These are phyloP conservation scores for Pasiphila rectangulata DNA, from an alignment of 2,888 invertebrate species.

Conservation along the genomic window DNA sequence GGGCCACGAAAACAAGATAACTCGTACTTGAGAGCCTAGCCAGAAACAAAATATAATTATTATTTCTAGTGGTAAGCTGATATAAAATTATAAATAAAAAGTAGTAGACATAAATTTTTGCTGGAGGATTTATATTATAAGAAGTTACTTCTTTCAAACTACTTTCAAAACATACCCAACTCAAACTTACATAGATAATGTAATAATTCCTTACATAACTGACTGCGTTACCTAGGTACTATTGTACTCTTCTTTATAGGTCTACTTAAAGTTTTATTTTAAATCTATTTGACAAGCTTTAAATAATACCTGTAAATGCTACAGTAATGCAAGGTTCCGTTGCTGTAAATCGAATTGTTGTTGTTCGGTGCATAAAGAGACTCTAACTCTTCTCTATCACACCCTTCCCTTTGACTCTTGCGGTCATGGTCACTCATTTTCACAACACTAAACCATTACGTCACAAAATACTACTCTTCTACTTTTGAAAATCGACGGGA, in stretches of 20 bases:
- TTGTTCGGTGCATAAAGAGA: slow-evolving; percentile 64
- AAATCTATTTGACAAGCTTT: background rate
- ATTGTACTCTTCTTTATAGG: too few relatives aligned
- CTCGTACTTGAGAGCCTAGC: too few relatives aligned
- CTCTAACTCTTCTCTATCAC: slow-evolving; percentile 64
- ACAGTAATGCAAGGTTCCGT: slow-evolving; percentile 81
- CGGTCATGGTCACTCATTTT: slow-evolving; percentile 71
- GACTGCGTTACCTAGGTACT: too few relatives aligned
- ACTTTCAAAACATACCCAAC: too few relatives aligned
- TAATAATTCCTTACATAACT: too few relatives aligned
- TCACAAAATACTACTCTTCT: too few relatives aligned
- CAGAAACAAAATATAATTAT: too few relatives aligned
- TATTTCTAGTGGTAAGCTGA: too few relatives aligned
- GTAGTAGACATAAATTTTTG: too few relatives aligned
- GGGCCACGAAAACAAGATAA: background rate
- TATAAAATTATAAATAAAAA: background rate
- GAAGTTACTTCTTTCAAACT: too few relatives aligned
- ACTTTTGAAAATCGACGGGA: slow-evolving; percentile 36
- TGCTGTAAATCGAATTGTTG: slow-evolving; percentile 77
- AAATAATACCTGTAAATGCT: slow-evolving; percentile 72
- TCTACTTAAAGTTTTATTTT: background rate
- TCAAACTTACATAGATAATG: too few relatives aligned
- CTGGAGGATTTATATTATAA: too few relatives aligned
- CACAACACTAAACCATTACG: slow-evolving; percentile 33
- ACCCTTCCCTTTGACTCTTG: slow-evolving; percentile 45